Base-by-base conservation (phyloP, 2,888 invertebrate genomes). In the Cantharis rustica region DNA sequence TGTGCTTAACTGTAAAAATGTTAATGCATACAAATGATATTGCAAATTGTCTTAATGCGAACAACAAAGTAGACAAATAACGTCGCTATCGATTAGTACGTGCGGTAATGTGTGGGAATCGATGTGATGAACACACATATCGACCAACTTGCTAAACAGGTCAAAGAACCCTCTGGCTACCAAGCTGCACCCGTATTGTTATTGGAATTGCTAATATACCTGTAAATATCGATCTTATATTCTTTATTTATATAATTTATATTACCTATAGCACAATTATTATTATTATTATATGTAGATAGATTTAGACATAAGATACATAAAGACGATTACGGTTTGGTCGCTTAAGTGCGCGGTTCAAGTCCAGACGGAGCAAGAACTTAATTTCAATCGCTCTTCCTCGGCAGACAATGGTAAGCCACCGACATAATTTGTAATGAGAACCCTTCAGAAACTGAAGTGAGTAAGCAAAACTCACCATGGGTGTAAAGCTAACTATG, bases 101-200 rank as follows among this genome's bases (percentile, higher is more conserved):
- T 84, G 84, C 79, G 81, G 82, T 82, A 82, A 84, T 84, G 84
- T 84, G 84, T 84, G 84, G 84, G 83, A 84, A 84, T 82, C 80
- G 79, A 79, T 80, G 73, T 79, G 81, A 82, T 81, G 82, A 82
- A 82, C 80, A 81, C 80, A 82, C 82, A 81, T 82, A 82, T 82
- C 80, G 82, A 83, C 83, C 80, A 83, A 83, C 82, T 83, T 84
- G 84, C 83, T 83, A 85, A 85, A 85, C 85, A 78, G 85, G 84
- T 85, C 85, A 85, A 85, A 82, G 85, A 85, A 84, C 85, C 84
- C 80, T 80, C 79, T 81, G 82, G 83, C 81, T 82, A 84, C 80
- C 78, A 79, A 80, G 79, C 77, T 80, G 80, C 80, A 80, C 79
- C 76, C 80, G 76, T 73, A 66, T 78, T 79, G 79, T 81, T 80